Conservation (phyloP, 1,140 invertebrate species). For the Calosoma granatense region DNA sequence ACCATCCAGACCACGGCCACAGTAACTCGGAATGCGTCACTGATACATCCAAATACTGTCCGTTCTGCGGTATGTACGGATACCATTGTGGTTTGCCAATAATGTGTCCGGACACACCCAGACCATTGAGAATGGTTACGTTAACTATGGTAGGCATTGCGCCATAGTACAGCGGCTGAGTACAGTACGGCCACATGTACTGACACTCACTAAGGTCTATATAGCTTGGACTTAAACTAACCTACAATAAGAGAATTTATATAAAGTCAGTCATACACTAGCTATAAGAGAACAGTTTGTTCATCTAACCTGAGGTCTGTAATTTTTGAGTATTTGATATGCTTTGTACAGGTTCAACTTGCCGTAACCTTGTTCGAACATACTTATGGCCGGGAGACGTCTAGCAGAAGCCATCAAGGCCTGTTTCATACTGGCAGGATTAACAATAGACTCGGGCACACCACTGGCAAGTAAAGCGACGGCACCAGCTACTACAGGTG, state of each 20-base stretch:
- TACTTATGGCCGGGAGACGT: constrained; percentile 73
- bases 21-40: constrained; percentile 70
- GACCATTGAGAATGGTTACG: constrained; percentile 79
- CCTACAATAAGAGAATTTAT: constrained; percentile 23
- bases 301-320: constrained; percentile 66
- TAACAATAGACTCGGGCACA: constrained; percentile 56
- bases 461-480: constrained; percentile 76
- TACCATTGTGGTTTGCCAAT: constrained; percentile 70
- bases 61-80: constrained; percentile 70
- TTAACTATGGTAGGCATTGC: constrained; percentile 85
- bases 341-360: constrained; percentile 83
- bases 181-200: constrained; percentile 98
- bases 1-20: constrained; percentile 96
- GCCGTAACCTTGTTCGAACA: constrained; percentile 96
- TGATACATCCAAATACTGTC: constrained; percentile 59
- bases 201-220: constrained; percentile 89
- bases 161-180: constrained; percentile 84
- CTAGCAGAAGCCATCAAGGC: constrained; percentile 80
- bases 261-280: too few species aligned
- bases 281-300: too few species aligned
- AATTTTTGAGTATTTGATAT: constrained; percentile 68
- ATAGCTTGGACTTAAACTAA: constrained; percentile 58
- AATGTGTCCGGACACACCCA: constrained; percentile 77
- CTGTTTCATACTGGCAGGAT: constrained; percentile 92
- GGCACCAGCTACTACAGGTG: constrained; percentile 90